Percentiles rank a stretch among this genome's conserved stretches.
phyloP scores from a whole-genome alignment of 2,113 vertebrate genomes.

The Pollachius pollachius region DNA sequence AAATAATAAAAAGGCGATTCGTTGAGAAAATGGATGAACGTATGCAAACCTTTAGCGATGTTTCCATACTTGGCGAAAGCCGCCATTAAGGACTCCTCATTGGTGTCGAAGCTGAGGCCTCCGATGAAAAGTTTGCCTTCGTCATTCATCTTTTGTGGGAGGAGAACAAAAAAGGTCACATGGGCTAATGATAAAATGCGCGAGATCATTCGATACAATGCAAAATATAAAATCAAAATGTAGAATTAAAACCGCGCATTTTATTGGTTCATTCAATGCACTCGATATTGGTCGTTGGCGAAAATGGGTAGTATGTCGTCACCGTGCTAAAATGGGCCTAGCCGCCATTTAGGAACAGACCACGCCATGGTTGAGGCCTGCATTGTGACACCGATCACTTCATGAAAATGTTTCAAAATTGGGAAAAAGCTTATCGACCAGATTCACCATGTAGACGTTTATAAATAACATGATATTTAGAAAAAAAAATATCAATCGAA shows the following conservation, averaged over 20 bases:
- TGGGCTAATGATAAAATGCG: background rate
- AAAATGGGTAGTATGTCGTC: too few species aligned
- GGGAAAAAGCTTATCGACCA: too few species aligned
- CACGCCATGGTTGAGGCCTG: too few species aligned
- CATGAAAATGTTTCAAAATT: too few species aligned
- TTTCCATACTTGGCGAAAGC: constrained; percentile 94
- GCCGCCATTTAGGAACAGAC: too few species aligned
- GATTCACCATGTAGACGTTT: too few species aligned
- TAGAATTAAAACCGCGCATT: constrained; percentile 7
- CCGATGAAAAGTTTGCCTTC: constrained; percentile 96
- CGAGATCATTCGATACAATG: background rate
- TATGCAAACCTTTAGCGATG: constrained; percentile 84
- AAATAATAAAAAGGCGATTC: background rate
- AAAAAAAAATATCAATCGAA: too few species aligned
- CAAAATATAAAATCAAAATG: background rate
- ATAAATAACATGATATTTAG: too few species aligned
- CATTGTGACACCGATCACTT: too few species aligned
- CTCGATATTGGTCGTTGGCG: too few species aligned
- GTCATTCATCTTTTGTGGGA: constrained; percentile 79
- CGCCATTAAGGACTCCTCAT: constrained; percentile 86
- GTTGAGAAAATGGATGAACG: background rate
- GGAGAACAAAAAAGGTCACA: background rate
- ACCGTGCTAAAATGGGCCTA: too few species aligned
- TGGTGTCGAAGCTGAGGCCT: constrained; percentile 93
- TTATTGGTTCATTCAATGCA: too few species aligned